Evolutionary conservation across 2,888 invertebrate genomes (phyloP).

Genomic region (Ectemnius lituratus): DNA sequence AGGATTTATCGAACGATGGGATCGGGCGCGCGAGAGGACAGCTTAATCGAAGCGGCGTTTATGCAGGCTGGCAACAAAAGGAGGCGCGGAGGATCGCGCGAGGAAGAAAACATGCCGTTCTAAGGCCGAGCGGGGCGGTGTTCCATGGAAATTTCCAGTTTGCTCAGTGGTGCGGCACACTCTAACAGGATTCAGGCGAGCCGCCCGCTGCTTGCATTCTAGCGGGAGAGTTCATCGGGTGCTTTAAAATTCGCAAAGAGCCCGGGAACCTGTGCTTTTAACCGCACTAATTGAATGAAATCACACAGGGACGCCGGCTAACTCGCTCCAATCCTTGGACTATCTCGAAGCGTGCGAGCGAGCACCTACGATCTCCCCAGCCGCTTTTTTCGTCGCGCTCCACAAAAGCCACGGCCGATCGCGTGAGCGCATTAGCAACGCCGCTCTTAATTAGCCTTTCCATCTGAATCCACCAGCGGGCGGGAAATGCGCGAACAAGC

Average conservation of each 20-base stretch:
- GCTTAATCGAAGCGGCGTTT: not conserved
- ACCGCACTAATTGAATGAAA: slow-evolving; percentile 45
- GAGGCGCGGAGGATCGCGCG: not conserved
- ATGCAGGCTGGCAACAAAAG: not conserved
- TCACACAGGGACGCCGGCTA: slow-evolving; percentile 5
- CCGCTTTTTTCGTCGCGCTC: slow-evolving; percentile 6
- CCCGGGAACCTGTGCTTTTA: slow-evolving; percentile 17
- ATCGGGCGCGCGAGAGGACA: not conserved
- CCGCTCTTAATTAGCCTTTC: too few relatives aligned
- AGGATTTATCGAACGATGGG: too few relatives aligned
- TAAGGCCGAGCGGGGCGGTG: slow-evolving; percentile 15
- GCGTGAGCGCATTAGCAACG: not conserved
- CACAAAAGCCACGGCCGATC: not conserved
- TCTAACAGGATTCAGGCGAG: slow-evolving; percentile 47
- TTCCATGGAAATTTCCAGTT: slow-evolving; percentile 63
- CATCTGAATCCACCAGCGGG: too few relatives aligned
- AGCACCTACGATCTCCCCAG: too few relatives aligned
- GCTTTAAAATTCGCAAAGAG: slow-evolving; percentile 48
- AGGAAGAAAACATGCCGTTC: slow-evolving; percentile 13
- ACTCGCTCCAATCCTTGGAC: too few relatives aligned
- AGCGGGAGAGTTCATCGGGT: slow-evolving; percentile 21
- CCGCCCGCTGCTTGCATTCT: too few relatives aligned
- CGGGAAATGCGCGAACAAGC: too few relatives aligned
- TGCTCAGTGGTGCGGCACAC: slow-evolving; percentile 55
- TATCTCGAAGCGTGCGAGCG: too few relatives aligned